These are phyloP conservation scores for Epinotia ramella DNA, from an alignment of 2,888 invertebrate genomes.

Conservation along the genomic window DNA sequence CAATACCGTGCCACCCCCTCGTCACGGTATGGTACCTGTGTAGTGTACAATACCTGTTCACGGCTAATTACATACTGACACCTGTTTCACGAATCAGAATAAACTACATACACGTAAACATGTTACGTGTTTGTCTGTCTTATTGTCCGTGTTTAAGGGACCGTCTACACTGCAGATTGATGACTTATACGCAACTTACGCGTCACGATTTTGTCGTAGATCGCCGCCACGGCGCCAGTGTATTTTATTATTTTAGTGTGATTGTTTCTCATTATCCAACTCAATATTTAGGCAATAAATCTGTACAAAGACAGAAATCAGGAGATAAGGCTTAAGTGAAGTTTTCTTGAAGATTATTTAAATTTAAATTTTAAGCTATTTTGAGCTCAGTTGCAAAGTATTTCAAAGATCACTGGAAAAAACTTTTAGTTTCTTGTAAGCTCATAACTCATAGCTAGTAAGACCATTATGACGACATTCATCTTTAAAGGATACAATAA, in stretches of 20 bases:
- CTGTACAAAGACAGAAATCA: no score
- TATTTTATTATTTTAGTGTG: background rate
- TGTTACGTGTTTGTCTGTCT: background rate
- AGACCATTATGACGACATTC: background rate
- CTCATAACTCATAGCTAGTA: background rate
- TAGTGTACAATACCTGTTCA: constrained; percentile 28
- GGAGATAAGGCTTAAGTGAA: no score
- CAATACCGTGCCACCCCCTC: constrained; percentile 37
- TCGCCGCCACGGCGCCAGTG: no score
- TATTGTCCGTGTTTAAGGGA: background rate
- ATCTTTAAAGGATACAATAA: constrained; percentile 9
- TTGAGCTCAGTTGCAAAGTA: no score
- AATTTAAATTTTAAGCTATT: no score
- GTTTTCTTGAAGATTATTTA: no score
- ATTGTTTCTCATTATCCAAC: background rate
- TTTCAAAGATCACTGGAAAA: background rate
- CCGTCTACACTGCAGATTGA: background rate
- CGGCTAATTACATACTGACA: constrained; percentile 7
- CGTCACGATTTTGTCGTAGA: background rate
- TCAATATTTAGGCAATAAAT: background rate
- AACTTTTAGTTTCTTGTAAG: background rate
- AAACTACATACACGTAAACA: no score
- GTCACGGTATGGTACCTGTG: constrained; percentile 49
- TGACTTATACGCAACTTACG: no score
- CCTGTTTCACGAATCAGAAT: constrained; percentile 8